Base-by-base conservation (phyloP, 2,888 invertebrate species). In the Cephus runcator region DNA sequence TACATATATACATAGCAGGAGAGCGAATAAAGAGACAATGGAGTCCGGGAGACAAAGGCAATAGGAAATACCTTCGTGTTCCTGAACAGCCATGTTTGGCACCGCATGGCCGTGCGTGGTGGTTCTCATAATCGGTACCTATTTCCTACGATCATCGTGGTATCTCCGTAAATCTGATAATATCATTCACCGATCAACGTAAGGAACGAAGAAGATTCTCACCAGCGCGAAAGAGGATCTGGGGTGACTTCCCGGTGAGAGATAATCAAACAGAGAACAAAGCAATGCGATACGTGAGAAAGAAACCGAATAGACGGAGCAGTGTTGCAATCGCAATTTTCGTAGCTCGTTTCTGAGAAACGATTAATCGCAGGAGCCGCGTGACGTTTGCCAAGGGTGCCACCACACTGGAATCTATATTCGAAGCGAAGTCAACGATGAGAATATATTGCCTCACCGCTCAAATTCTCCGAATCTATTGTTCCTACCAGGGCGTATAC, bases 31-130 rank as follows among this genome's bases (percentile, higher is more conserved):
- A 73, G 69, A 76, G 76, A 76, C 75, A 80, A 76, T 73, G 75
- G 76, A 75, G 74, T 68, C 69, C 68, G 77, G 75, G 77, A 76
- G 81, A 81, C 81, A 81, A 81, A 80, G 77, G 77, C 75, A 75
- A 80, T 79, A 79, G 81, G 81, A 81, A 81, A 81, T 78, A 76
- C 76, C 79, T 33, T 75, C 79, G 78, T 78, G 78, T 78, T 75
- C 73, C 75, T 40, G 74, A 15, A 74, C 35, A 34, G 74, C 74
- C 74, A 34, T 71, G 71, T 56, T 56, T 56, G 56, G 56, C 23
- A 56, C 23, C 23, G 56, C 56, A 23, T 56, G 56, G 56, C 23
- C 9, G 3, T 56, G 56, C 56, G 56, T 56, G 9, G 56, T 9
- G 56, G 56, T 56, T 56, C 56, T 56, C 56, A 56, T 56, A 56